Evolutionary conservation across 1,140 invertebrate species (phyloP), one percentile per base, ranked within the genome.

Genomic region (Nasonia vitripennis): DNA sequence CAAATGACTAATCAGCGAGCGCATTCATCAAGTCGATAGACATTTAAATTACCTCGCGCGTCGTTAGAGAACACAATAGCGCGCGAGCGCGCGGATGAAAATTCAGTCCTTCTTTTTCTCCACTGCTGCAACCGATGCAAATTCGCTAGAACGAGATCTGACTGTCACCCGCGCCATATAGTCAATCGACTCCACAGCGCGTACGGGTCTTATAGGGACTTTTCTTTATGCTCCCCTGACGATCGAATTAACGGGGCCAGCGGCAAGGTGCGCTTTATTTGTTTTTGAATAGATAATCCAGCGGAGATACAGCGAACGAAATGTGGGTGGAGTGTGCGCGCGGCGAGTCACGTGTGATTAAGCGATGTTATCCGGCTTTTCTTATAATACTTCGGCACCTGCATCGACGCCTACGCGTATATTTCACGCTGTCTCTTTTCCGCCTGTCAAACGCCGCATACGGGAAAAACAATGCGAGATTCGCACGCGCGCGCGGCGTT

Each of bases 221-320:
- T 74, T 82, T 55, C 55, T 10, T 62, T 62, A 48, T 20, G 45
- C 41, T 7, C n/a, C n/a, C 34, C 67, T 70, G 78, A 75, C 87
- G 83, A 89, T 89, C 88, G 87, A 86, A 80, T 85, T 84, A 74
- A 88, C 83, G 86, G 78, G 84, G 68, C 68, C 12, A 11, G 87
- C 90, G 87, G 88, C 86, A 90, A 89, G 89, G 89, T 89, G 73
- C 41, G 87, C 88, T 90, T 91, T 91, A 91, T 92, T 92, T 91
- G 91, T 92, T 91, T 91, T 92, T 87, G 91, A 91, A 92, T 92
- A 92, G 92, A 93, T 92, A 92, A 92, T 92, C 89, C 88, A 80
- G 62, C 45, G 11, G 84, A 90, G 92, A 92, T 92, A 92, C 85
- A 78, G 41, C 41, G 70, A 86, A 87, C 74, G 88, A 90, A 89